A percentile compares a stretch with the other conserved stretches of the same genome.
Evolutionary conservation across 1,140 invertebrate species (phyloP).

Genomic region (Microplitis demolitor): DNA sequence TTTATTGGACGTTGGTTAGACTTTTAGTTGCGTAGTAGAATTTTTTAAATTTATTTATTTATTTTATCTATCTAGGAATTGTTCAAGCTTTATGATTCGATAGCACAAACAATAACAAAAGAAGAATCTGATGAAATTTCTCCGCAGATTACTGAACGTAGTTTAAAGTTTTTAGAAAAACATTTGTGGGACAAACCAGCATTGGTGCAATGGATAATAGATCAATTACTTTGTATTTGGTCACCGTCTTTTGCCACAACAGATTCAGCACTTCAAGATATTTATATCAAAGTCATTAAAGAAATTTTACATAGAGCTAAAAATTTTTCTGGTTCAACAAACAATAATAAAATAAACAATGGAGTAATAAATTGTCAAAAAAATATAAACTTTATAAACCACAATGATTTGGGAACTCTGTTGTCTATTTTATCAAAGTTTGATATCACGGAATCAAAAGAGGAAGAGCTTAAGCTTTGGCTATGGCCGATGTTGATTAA

Average conservation of each 20-base stretch:
- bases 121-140: constrained; percentile 19
- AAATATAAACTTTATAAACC: constrained; percentile 12
- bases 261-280: constrained; percentile 39
- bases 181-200: constrained; percentile 37
- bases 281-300: constrained; percentile 40
- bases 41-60: neutral
- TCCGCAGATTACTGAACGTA: constrained; percentile 24
- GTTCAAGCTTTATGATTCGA: constrained; percentile 30
- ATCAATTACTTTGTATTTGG: constrained; percentile 42
- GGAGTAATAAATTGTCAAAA: neutral
- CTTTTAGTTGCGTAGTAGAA: too few species aligned
- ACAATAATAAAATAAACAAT: neutral
- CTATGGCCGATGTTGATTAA: constrained; percentile 40
- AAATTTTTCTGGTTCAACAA: constrained; percentile 11
- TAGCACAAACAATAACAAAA: constrained; percentile 11
- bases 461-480: constrained; percentile 36
- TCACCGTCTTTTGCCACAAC: constrained; percentile 23
- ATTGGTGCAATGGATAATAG: constrained; percentile 46
- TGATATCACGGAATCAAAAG: constrained; percentile 36
- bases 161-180: constrained; percentile 39
- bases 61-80: constrained; percentile 37
- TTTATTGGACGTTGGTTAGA: too few species aligned
- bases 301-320: constrained; percentile 27
- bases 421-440: constrained; percentile 50
- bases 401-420: constrained; percentile 27